Conservation (phyloP, 2,797 vertebrate genomes). For the Caiman crocodilus region DNA sequence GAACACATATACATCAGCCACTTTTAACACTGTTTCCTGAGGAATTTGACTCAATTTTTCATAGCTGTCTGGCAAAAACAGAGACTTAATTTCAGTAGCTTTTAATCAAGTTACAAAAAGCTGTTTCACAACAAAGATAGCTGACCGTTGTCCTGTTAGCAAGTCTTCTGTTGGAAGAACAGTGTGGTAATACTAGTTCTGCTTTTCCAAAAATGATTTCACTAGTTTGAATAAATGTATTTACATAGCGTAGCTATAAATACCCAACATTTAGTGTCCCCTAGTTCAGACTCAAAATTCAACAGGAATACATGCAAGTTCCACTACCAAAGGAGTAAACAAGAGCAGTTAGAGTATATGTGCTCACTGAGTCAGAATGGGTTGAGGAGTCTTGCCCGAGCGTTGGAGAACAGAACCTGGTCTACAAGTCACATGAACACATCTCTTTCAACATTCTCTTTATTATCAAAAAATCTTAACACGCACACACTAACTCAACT, state of each 20-base stretch:
- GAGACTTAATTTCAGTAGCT: slow-evolving; percentile 17
- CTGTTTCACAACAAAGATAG: slow-evolving; percentile 24
- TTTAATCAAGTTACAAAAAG: background rate
- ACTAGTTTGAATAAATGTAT: background rate
- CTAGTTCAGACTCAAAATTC: background rate
- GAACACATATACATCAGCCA: background rate
- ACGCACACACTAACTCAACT: background rate
- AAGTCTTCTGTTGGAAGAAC: background rate
- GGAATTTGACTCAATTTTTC: background rate
- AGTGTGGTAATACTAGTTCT: background rate
- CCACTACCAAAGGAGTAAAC: background rate
- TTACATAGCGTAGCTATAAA: background rate
- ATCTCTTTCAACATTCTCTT: background rate
- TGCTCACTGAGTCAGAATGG: background rate
- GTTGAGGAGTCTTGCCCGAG: background rate
- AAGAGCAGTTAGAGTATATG: background rate
- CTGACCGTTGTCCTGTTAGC: background rate
- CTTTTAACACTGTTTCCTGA: slow-evolving; percentile 9
- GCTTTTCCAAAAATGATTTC: background rate
- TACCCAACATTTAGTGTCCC: background rate
- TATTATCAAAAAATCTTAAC: background rate
- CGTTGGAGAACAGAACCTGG: slow-evolving; percentile 7
- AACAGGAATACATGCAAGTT: background rate
- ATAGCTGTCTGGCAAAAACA: background rate
- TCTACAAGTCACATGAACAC: background rate